Base-by-base conservation (phyloP, 1,140 invertebrate species). In the Hycleus phaleratus region DNA sequence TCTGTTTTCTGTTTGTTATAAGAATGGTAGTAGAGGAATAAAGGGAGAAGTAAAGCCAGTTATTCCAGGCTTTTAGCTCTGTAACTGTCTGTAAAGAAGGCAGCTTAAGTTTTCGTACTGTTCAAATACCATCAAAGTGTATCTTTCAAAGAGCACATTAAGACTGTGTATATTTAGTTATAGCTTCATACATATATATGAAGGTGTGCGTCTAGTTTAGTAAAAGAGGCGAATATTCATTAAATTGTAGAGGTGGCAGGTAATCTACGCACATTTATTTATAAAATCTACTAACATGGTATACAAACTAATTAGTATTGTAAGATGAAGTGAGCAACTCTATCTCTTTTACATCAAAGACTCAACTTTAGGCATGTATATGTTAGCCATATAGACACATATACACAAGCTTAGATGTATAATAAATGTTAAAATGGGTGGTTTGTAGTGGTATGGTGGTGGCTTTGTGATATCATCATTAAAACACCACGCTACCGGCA, bases 401-500 rank as follows among this genome's bases (percentile, higher is more conserved):
- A 32, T 52, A 52, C 50, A 25, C 38, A 52, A 2, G 51, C 51
- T 53, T 53, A 63, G 61, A 63, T 63, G 61, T 63, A 60, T 63
- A 63, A 63, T 57, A 60, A 63, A 63, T 63, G 58, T 32, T 32
- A 32, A 32, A 32, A 32, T 32, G 32, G 32, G 32, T 32, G 32
- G 32, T 32, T 32, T 32, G 4, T 32, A 32, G 32, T 32, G 32
- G 32, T 32, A 32, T 32, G 32, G 32, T 32, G 58, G 54, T 58
- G 46, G 58, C 58, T 63, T 63, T 63, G 61, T 63, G 54, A 63
- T 60, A 51, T 59, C 58, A 59, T 63, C 61, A 60, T 63, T 60
- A 63, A 59, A 63, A 51, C 53, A 60, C 52, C 47, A 60, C 55
- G 61, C 54, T 45, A 58, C 42, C 50, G 51, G 58, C 61, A 60